Conservation (phyloP, 2,113 vertebrate species). For the Ivindomyrus marchei region DNA sequence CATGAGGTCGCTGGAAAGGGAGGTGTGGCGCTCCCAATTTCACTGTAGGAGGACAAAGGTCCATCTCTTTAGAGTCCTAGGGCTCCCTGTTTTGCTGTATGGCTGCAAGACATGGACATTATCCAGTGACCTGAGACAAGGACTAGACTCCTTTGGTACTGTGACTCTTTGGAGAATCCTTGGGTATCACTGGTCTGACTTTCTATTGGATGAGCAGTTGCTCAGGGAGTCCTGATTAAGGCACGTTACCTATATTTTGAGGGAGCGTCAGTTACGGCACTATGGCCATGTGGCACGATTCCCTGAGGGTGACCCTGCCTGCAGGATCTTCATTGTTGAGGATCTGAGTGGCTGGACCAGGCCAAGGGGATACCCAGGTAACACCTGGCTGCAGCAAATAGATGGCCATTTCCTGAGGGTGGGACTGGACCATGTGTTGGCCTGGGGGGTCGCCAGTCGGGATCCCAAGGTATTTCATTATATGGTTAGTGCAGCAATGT, state of each 20-base stretch:
- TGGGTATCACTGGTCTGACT: background rate
- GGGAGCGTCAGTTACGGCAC: background rate
- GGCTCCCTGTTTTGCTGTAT: background rate
- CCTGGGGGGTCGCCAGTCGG: background rate
- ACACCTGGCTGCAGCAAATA: background rate
- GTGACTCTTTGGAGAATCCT: background rate
- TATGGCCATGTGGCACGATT: background rate
- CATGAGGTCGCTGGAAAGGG: background rate
- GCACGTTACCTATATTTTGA: background rate
- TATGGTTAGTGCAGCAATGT: background rate
- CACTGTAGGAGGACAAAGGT: background rate
- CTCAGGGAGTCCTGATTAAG: background rate
- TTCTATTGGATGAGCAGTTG: background rate
- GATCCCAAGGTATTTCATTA: background rate
- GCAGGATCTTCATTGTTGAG: background rate
- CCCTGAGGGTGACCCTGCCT: background rate
- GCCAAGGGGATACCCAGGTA: background rate
- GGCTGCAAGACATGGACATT: background rate
- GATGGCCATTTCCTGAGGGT: background rate
- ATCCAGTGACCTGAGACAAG: background rate
- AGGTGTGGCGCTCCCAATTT: background rate
- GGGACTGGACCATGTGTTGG: background rate
- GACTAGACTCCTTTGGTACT: background rate
- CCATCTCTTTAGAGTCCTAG: background rate
- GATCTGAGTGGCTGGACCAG: too few species aligned